phyloP scores from a whole-genome alignment of 2,113 vertebrate genomes.

The Boulengeromyrus knoepffleri region DNA sequence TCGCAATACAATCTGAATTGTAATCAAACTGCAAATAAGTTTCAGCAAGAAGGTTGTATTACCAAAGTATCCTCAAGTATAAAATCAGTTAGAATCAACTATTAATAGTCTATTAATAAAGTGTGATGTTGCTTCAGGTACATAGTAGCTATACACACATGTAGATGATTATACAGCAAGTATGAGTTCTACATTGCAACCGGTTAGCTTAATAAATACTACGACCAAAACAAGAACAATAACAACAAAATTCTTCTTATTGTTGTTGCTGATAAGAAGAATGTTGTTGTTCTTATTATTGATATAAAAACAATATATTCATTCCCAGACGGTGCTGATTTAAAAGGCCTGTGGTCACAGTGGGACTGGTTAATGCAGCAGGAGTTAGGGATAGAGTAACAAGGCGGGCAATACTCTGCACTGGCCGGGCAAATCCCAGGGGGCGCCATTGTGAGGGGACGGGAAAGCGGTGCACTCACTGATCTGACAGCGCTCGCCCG shows the following conservation, averaged over 20 bases:
- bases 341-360: not conserved
- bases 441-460: not conserved
- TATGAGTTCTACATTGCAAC: not conserved
- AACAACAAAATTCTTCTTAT: not conserved
- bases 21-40: not conserved
- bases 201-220: not conserved
- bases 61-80: not conserved
- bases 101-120: not conserved
- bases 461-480: conserved; percentile 63
- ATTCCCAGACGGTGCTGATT: not conserved
- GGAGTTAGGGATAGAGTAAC: not conserved
- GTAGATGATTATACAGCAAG: not conserved
- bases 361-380: not conserved
- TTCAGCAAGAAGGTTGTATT: not conserved
- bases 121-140: not conserved
- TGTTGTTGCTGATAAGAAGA: not conserved
- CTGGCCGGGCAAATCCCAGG: not conserved
- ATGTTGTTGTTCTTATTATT: not conserved
- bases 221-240: not conserved
- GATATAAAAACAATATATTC: not conserved
- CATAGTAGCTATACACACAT: not conserved
- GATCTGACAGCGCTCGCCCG: conserved; percentile 90
- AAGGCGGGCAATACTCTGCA: conserved; percentile 16
- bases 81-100: not conserved
- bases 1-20: not conserved